phyloP scores from a whole-genome alignment of 2,113 vertebrate genomes.

The Microcebus ravelobensis region DNA sequence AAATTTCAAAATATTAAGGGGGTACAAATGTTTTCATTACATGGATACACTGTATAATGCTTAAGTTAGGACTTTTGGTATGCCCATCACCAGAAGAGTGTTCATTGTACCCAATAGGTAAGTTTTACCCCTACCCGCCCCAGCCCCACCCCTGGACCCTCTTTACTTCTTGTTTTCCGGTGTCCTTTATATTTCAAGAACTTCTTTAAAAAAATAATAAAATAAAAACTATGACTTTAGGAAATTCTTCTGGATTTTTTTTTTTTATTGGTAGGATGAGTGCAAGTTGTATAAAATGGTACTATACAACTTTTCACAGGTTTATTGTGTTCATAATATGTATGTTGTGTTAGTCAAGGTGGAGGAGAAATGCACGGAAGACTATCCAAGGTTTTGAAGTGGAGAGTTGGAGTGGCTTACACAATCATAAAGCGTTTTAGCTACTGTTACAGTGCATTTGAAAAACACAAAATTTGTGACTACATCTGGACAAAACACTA shows the following conservation, averaged over 20 bases:
- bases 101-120: too few species aligned
- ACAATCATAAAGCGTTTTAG: neutral
- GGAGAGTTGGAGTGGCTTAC: neutral
- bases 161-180: too few species aligned
- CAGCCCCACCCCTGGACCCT: too few species aligned
- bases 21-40: too few species aligned
- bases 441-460: neutral
- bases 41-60: too few species aligned
- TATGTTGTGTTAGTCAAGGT: neutral
- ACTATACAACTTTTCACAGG: neutral
- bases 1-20: too few species aligned
- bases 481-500: conserved; percentile 67
- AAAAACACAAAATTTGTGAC: neutral
- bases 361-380: neutral
- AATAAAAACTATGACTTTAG: neutral
- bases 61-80: too few species aligned
- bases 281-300: neutral
- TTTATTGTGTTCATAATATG: neutral
- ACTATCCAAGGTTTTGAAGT: neutral
- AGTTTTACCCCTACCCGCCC: too few species aligned
- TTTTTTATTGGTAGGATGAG: neutral
- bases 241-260: neutral
- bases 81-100: too few species aligned
- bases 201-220: neutral
- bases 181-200: neutral